phyloP scores from a whole-genome alignment of 2,113 vertebrate species.

The Saccopteryx bilineata region DNA sequence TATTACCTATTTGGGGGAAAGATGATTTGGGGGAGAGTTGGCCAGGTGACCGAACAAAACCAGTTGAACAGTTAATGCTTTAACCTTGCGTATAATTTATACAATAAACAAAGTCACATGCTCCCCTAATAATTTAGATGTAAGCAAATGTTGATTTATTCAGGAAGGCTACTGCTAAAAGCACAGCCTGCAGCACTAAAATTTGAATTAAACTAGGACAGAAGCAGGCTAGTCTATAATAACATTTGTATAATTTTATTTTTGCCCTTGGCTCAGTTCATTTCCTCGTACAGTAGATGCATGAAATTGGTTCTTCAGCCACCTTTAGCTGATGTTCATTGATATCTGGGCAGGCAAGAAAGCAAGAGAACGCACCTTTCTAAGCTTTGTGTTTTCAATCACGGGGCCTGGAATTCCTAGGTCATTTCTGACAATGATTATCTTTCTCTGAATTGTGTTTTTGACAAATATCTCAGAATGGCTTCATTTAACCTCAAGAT shows the following conservation, averaged over 20 bases:
- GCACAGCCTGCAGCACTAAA: constrained; percentile 95
- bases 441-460: constrained; percentile 80
- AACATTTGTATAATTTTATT: constrained; percentile 99
- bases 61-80: constrained; percentile 91
- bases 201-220: constrained; percentile 99
- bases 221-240: constrained; percentile 99
- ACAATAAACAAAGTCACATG: constrained; percentile 99
- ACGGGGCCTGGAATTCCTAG: constrained; percentile 84
- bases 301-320: constrained; percentile 99
- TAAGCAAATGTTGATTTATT: constrained; percentile 99
- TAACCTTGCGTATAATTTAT: constrained; percentile 98
- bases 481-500: constrained; percentile 83
- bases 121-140: constrained; percentile 99
- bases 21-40: constrained; percentile 51
- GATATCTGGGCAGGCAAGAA: constrained; percentile 90
- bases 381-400: constrained; percentile 87
- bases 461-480: constrained; percentile 72
- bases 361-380: constrained; percentile 93
- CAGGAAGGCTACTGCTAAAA: constrained; percentile 97
- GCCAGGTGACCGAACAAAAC: constrained; percentile 84
- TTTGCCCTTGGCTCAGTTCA: constrained; percentile 99
- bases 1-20: constrained; percentile 42
- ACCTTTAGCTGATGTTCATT: constrained; percentile 98
- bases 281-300: constrained; percentile 99
- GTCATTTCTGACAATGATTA: constrained; percentile 87